A percentile compares a stretch with the other conserved stretches of the same genome.
Conservation (phyloP, 2,113 vertebrate species). For the Lasiurus borealis region DNA sequence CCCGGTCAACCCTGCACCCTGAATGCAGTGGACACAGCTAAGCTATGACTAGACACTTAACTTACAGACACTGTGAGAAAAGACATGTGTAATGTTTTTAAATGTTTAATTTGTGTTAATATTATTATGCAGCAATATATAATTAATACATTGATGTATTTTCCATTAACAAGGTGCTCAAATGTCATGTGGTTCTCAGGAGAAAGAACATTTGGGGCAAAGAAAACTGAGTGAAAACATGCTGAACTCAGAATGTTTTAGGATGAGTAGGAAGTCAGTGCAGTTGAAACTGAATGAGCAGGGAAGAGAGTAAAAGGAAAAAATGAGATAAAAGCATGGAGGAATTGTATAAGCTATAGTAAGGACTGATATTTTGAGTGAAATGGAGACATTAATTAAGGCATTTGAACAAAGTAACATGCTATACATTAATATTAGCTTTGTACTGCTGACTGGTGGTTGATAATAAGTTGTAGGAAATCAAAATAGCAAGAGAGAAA, state of each 20-base stretch:
- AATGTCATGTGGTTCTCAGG: neutral
- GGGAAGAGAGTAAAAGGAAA: neutral
- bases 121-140: neutral
- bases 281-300: neutral
- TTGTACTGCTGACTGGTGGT: neutral
- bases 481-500: neutral
- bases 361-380: constrained; percentile 7
- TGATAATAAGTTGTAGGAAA: neutral
- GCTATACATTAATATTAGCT: neutral
- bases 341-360: neutral
- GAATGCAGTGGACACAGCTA: neutral
- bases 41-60: neutral
- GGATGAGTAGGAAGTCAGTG: neutral
- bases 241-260: neutral
- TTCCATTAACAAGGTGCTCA: neutral
- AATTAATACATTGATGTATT: neutral
- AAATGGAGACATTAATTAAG: constrained; percentile 13
- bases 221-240: neutral
- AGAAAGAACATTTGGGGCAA: neutral
- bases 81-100: neutral
- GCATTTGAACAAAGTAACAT: neutral
- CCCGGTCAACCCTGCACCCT: neutral
- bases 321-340: neutral
- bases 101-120: neutral
- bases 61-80: neutral